Evolutionary conservation across 1,140 invertebrate species (phyloP).

Genomic region (Apolygus lucorum): DNA sequence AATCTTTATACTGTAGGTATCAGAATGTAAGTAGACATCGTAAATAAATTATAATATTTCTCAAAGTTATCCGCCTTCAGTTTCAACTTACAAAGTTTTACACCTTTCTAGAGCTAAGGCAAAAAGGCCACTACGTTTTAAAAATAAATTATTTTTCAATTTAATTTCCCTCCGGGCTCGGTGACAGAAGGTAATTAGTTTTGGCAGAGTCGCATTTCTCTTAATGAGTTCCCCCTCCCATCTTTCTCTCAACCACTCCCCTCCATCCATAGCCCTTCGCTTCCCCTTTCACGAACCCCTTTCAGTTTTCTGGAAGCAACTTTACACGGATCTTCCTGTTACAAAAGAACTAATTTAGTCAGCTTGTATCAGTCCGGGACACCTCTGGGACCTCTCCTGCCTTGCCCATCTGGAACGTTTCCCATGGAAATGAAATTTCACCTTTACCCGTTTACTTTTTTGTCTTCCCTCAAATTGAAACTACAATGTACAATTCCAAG

Average conservation of each 20-base stretch:
- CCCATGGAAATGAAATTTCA: neutral
- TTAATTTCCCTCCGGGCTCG: conserved; percentile 2
- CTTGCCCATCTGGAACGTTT: neutral
- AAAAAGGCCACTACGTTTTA: neutral
- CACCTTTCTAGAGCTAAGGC: too few species aligned
- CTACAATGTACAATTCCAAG: too few species aligned
- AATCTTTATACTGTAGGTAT: too few species aligned
- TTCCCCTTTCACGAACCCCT: neutral
- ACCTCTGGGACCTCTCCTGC: neutral
- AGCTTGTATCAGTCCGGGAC: neutral
- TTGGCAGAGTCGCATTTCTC: conserved; percentile 5
- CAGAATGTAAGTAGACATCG: too few species aligned
- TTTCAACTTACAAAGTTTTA: too few species aligned
- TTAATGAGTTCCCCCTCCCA: conserved; percentile 4
- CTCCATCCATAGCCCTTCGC: too few species aligned
- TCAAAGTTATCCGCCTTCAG: too few species aligned
- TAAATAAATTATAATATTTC: too few species aligned
- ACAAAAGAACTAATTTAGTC: conserved; percentile 17
- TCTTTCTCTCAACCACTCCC: too few species aligned
- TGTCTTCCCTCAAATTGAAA: too few species aligned
- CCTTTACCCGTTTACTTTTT: too few species aligned
- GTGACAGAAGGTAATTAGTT: conserved; percentile 13
- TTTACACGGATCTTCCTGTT: conserved; percentile 1
- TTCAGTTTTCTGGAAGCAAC: conserved; percentile 7
- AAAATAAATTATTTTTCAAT: conserved; percentile 17